Base-by-base conservation (phyloP, 2,888 invertebrate genomes). In the Pseudanteris insignis region DNA sequence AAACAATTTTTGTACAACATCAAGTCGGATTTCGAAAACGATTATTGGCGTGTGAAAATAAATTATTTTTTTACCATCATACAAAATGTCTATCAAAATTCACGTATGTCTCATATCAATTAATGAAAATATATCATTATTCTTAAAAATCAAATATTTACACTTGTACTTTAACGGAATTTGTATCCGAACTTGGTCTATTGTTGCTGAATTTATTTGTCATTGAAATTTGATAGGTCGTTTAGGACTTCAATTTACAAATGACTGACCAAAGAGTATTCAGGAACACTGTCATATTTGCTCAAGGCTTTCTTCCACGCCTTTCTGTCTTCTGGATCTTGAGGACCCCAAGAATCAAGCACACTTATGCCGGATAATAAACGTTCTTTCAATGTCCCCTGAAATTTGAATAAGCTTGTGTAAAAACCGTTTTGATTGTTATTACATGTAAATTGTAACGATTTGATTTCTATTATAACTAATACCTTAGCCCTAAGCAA, bases 311-410 rank as follows among this genome's bases (percentile, higher is more conserved):
- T 70, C 41, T 69, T 72, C 79, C 79, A 79, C 2, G 68, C 71
- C 37, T 70, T 68, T 2, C 74, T 66, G 40, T 78, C 69, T 7
- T 71, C 65, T 4, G 54, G 33, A 58, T 72, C 70, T n/a, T 71
- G 70, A 5, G 81, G 81, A 6, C 81, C 81, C 81, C 81, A 81
- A 9, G 73, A 68, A 2, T 69, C 64, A n/a, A 72, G 72, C 12
- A 79, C 76, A 18, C 63, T 71, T 7, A 76, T 63, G 4, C 77
- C 75, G 10, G 63, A 63, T 15, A 64, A 13, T n/a, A 81, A 53
- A 65, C 73, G 72, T 66, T 78, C 66, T 29, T 62, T 67, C 1
- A 70, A 48, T 4, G 68, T 68, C 29, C 73, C 74, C 74, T 73
- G 14, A n/a, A n/a, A n/a, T n/a, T n/a, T n/a, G n/a, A n/a, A n/a